These are phyloP conservation scores for Melanchra persicariae DNA, from an alignment of 2,888 invertebrate species.

Conservation along the genomic window DNA sequence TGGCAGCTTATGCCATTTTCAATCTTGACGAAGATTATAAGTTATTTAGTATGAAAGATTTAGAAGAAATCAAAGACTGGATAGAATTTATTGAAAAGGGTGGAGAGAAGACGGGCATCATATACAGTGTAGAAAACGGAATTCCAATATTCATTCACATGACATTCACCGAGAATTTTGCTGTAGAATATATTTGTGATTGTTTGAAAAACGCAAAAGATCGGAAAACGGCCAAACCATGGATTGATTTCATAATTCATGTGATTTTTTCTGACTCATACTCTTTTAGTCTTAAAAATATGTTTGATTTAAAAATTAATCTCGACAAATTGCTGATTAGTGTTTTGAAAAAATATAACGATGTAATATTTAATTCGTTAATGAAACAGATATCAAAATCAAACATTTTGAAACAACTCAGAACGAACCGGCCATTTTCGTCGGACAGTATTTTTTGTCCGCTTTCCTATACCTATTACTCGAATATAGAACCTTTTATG, in stretches of 20 bases:
- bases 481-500: not conserved
- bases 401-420: not conserved
- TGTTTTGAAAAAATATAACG: not conserved
- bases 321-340: not conserved
- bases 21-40: not conserved
- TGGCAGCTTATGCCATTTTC: conserved; percentile 2
- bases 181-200: not conserved
- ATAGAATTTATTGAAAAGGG: not conserved
- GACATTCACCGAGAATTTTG: conserved; percentile 2
- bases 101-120: conserved; percentile 1
- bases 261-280: not conserved
- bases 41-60: not conserved
- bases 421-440: not conserved
- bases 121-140: not conserved
- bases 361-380: conserved; percentile 1
- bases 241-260: not conserved
- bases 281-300: not conserved
- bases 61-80: conserved; percentile 1
- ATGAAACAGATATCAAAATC: conserved; percentile 2
- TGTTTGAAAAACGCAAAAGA: conserved; percentile 2
- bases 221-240: not conserved
- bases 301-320: not conserved
- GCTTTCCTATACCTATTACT: not conserved
- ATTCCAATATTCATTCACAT: not conserved
- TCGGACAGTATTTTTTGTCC: not conserved